phyloP scores from a whole-genome alignment of 1,140 invertebrate species.

The Rhyacophila brunnea region DNA sequence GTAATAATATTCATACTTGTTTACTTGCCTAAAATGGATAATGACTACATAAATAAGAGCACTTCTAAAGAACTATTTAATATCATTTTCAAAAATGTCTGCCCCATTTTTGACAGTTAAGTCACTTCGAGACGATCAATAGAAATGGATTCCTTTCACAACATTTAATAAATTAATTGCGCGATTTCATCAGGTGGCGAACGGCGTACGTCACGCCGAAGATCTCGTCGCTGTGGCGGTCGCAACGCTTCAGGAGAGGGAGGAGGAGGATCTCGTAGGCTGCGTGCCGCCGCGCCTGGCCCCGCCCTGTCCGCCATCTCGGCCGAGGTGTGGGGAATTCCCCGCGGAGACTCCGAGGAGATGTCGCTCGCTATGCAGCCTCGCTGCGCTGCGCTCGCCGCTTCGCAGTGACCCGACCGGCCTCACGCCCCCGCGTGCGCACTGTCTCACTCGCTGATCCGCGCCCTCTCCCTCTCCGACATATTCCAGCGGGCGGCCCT shows the following conservation, averaged over 20 bases:
- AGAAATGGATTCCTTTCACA: no score
- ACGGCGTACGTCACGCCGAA: constrained; percentile 47
- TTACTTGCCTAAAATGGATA: no score
- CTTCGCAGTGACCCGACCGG: constrained; percentile 38
- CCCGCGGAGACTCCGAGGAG: constrained; percentile 41
- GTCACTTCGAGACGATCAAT: no score
- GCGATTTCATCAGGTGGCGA: constrained; percentile 39
- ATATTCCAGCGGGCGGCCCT: background rate
- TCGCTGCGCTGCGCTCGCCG: constrained; percentile 43
- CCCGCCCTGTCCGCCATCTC: constrained; percentile 38
- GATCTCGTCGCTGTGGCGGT: constrained; percentile 43
- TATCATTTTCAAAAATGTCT: no score
- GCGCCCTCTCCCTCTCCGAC: background rate
- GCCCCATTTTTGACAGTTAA: no score
- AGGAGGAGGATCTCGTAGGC: constrained; percentile 6
- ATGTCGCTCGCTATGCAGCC: constrained; percentile 55
- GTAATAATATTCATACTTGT: no score
- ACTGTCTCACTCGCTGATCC: constrained; percentile 7
- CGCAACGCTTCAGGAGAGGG: constrained; percentile 12
- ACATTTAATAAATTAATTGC: no score
- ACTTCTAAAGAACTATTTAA: no score
- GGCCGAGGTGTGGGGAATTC: constrained; percentile 1
- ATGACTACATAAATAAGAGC: no score
- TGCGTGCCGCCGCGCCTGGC: constrained; percentile 34
- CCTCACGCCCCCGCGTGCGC: constrained; percentile 8